phyloP scores from a whole-genome alignment of 2,113 vertebrate genomes.

The Neotoma lepida region DNA sequence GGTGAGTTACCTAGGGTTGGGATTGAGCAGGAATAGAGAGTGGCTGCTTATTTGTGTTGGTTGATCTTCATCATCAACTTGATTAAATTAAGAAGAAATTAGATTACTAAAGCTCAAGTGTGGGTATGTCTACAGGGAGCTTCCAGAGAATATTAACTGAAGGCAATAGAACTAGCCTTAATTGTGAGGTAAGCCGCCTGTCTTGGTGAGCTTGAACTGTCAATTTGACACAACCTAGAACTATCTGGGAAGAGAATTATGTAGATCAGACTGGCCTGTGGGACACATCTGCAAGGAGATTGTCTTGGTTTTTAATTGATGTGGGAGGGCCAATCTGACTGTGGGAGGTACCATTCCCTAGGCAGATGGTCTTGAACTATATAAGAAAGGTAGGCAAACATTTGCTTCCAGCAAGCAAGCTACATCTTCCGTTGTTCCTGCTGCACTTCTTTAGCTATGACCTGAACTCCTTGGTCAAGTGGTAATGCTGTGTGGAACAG shows the following conservation, averaged over 20 bases:
- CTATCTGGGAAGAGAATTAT: background rate
- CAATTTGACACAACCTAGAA: background rate
- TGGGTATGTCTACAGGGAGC: background rate
- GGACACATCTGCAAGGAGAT: too few relatives aligned
- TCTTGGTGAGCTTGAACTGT: background rate
- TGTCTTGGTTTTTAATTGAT: background rate
- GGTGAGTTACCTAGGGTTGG: background rate
- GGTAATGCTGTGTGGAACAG: background rate
- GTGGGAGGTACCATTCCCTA: background rate
- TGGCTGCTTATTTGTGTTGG: background rate
- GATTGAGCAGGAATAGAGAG: background rate
- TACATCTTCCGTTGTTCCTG: background rate
- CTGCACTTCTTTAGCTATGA: background rate
- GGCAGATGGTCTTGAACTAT: background rate
- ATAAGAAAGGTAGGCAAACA: background rate
- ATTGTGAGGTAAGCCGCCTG: background rate
- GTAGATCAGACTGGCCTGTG: background rate
- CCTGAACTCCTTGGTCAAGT: too few relatives aligned
- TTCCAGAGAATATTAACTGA: background rate
- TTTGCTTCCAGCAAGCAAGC: background rate
- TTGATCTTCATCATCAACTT: background rate
- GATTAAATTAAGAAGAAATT: background rate
- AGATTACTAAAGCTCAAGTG: background rate
- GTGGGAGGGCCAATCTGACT: too few relatives aligned
- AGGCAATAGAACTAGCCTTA: background rate